Base-by-base conservation (phyloP, 92 coral and sea anemone genomes). In the Epizoanthus fatuus region DNA sequence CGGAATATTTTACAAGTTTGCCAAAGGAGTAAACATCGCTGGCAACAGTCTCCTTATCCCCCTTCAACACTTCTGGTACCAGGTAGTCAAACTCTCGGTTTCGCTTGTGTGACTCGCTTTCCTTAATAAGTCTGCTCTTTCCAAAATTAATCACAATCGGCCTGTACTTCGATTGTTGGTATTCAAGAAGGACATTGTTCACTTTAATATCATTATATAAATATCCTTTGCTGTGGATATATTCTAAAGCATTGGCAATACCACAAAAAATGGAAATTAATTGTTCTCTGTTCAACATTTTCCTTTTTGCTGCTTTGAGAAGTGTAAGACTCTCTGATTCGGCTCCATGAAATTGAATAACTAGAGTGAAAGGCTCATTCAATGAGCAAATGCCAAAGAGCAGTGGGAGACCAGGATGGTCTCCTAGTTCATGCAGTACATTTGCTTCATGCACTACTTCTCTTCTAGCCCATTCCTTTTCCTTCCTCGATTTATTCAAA, bases 111-210 rank as follows among this genome's bases (percentile, higher is more conserved):
- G 54, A 53, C 79, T 75, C 79, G 37, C 59, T 64, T 3, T 58
- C 83, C 56, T 78, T 74, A 37, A 84, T 84, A 11, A 42, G 77
- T 84, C 67, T 63, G 73, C 89, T 84, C 45, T 89, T 89, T 4
- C 89, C 93, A 79, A 89, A 89, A 68, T 89, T 86, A 72, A 79
- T 89, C 44, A 84, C 53, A n/a, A 89, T 63, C 9, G 83, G 79
- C 16, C 53, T 25, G 64, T 76, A 89, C n/a, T 81, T 81, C 15
- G 37, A 74, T 8, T 54, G 69, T 19, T 19, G 11, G 8, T 38
- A 59, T 73, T 84, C 62, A 54, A 84, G 89, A 3, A 89, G 67
- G 13, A 89, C 92, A 79, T 89, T 89, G 68, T 89, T 89, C 2
- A 89, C 72, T 80, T 89, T 88, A 35, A 83, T 81, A 51, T 88